Percentiles rank a stretch among this genome's conserved stretches.
phyloP scores from a whole-genome alignment of 2,888 invertebrate species.

The Xiphydria camelus region DNA sequence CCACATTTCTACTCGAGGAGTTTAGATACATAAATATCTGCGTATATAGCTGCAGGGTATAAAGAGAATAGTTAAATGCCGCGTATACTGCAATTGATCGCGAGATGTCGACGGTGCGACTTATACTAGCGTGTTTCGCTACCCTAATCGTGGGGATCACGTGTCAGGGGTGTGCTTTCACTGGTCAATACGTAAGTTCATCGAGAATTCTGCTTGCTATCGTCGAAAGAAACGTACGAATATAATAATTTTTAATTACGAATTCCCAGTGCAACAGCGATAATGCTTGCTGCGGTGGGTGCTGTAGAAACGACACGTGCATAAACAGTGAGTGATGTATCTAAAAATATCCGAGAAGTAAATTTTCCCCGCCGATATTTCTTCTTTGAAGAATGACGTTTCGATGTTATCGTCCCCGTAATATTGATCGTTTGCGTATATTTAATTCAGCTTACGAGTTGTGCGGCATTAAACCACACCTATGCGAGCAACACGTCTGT shows the following conservation, averaged over 20 bases:
- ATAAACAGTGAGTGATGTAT: slow-evolving; percentile 60
- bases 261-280: slow-evolving; percentile 59
- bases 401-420: no score
- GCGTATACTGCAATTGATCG: no score
- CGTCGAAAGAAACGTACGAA: background rate
- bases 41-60: no score
- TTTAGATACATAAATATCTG: no score
- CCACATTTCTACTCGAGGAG: no score
- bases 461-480: slow-evolving; percentile 36
- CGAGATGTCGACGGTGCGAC: no score
- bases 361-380: no score
- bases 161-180: slow-evolving; percentile 23
- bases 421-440: slow-evolving; percentile 6
- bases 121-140: slow-evolving; percentile 1
- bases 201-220: slow-evolving; percentile 1
- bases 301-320: slow-evolving; percentile 61
- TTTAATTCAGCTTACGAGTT: slow-evolving; percentile 41
- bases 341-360: no score
- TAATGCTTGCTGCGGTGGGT: slow-evolving; percentile 65
- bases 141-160: slow-evolving; percentile 2
- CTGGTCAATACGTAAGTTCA: slow-evolving; percentile 27
- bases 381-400: no score
- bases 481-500: slow-evolving; percentile 41
- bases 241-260: slow-evolving; percentile 12
- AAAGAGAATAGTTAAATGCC: no score